Evolutionary conservation across 2,797 vertebrate species (phyloP), one percentile per base, ranked within the genome.

Genomic region (Rhinatrema bivittatum): DNA sequence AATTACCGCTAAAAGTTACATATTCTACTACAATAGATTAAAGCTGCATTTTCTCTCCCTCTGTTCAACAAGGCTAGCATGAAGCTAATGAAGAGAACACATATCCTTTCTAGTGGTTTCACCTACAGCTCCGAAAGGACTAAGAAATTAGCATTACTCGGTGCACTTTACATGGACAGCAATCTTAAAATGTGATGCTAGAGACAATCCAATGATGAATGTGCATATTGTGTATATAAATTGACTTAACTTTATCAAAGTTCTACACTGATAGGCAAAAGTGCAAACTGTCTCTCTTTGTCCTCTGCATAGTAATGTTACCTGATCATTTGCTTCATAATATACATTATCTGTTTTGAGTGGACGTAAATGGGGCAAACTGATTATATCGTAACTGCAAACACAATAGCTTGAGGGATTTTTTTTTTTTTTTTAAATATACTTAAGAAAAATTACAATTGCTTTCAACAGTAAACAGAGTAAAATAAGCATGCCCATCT

Each of bases 1-100:
- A 59, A 67, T 68, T 45, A 39, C 46, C 52, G 7, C 32, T 39
- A 53, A 15, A 29, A 24, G 49, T 64, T 42, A 50, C 42, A 44
- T 25, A 47, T 21, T 11, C 31, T 1, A 42, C 42, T 26, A 37
- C 5, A 16, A 5, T 48, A 32, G 29, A 44, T 39, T 42, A 41
- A 21, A 39, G 7, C 2, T 42, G 21, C 10, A 3, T 32, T 55
- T 56, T 49, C 34, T 44, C 49, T 20, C 26, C 39, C 35, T 22
- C 22, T 29, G 23, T 14, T 35, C 41, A 38, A 7, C 3, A 50
- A 42, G 48, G 52, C 25, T 25, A 32, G 28, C 32, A 46, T 38
- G 28, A 13, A 41, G 30, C 30, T 46, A 33, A 17, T 9, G 20
- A 46, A 33, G 11, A 20, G n/a, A 34, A 30, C 0, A 7, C n/a